These are phyloP conservation scores for Trichopoda pennipes DNA, from an alignment of 2,888 invertebrate genomes.

Conservation along the genomic window DNA sequence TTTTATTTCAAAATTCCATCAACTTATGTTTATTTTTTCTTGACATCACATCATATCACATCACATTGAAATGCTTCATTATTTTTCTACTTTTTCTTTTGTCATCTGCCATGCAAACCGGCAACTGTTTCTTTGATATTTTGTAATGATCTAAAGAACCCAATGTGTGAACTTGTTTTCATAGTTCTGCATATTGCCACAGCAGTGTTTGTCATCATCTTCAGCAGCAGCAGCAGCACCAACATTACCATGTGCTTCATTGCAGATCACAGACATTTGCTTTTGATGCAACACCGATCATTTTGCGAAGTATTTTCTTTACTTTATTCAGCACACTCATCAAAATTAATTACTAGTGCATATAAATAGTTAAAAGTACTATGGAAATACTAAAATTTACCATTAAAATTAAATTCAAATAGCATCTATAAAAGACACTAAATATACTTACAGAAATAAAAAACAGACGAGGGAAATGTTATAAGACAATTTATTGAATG, in stretches of 20 bases:
- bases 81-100: slow-evolving; percentile 6
- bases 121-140: slow-evolving; percentile 68
- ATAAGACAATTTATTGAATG: slow-evolving; percentile 62
- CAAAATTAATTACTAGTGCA: slow-evolving; percentile 66
- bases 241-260: slow-evolving; percentile 41
- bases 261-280: slow-evolving; percentile 57
- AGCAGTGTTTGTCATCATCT: slow-evolving; percentile 22
- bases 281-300: slow-evolving; percentile 61
- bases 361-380: slow-evolving; percentile 61
- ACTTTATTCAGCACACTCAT: slow-evolving; percentile 54
- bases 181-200: slow-evolving; percentile 52
- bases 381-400: slow-evolving; percentile 16
- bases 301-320: slow-evolving; percentile 35
- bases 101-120: slow-evolving; percentile 30
- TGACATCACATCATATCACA: not conserved
- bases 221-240: slow-evolving; percentile 5
- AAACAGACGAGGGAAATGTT: slow-evolving; percentile 46
- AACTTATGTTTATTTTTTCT: slow-evolving; percentile 1
- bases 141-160: slow-evolving; percentile 68
- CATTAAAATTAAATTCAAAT: slow-evolving; percentile 37
- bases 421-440: slow-evolving; percentile 14
- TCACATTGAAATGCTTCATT: slow-evolving; percentile 25
- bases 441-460: not conserved
- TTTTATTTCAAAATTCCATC: not conserved
- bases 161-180: slow-evolving; percentile 68